phyloP scores from a whole-genome alignment of 2,888 invertebrate genomes.

The Rhyacophila evoluta region DNA sequence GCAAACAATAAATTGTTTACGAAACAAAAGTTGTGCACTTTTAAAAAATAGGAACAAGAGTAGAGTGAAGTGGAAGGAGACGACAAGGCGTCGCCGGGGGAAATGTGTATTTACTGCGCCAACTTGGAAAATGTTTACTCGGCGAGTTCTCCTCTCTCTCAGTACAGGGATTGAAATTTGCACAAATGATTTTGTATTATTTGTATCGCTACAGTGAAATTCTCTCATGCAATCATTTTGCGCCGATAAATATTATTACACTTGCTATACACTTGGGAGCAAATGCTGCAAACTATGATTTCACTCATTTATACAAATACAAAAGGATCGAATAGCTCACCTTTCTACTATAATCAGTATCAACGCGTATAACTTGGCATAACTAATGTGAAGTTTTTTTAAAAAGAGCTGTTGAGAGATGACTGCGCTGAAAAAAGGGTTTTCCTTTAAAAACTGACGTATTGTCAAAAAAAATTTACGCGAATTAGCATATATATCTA shows the following conservation, averaged over 20 bases:
- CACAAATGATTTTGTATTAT: conserved; percentile 22
- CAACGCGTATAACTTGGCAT: too few relatives aligned
- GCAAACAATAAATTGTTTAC: conserved; percentile 22
- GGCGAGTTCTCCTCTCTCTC: background rate
- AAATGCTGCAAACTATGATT: background rate
- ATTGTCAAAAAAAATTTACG: too few relatives aligned
- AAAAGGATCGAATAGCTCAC: too few relatives aligned
- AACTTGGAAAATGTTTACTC: conserved; percentile 20
- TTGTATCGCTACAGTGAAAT: conserved; percentile 5
- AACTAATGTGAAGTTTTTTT: too few relatives aligned
- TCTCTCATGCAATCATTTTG: background rate
- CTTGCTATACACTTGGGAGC: background rate
- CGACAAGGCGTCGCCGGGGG: conserved; percentile 18
- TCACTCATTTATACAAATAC: background rate
- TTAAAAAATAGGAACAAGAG: conserved; percentile 1
- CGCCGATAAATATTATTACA: background rate
- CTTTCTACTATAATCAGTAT: too few relatives aligned
- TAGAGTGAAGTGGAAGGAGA: background rate
- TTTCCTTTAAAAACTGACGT: too few relatives aligned
- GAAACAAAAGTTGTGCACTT: background rate
- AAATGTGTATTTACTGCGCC: conserved; percentile 21
- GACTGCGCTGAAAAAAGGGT: too few relatives aligned
- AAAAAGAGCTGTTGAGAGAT: too few relatives aligned
- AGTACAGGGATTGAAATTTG: conserved; percentile 21
- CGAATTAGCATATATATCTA: too few relatives aligned